phyloP scores from a whole-genome alignment of 2,113 vertebrate genomes.

The Emydura subglobosa region DNA sequence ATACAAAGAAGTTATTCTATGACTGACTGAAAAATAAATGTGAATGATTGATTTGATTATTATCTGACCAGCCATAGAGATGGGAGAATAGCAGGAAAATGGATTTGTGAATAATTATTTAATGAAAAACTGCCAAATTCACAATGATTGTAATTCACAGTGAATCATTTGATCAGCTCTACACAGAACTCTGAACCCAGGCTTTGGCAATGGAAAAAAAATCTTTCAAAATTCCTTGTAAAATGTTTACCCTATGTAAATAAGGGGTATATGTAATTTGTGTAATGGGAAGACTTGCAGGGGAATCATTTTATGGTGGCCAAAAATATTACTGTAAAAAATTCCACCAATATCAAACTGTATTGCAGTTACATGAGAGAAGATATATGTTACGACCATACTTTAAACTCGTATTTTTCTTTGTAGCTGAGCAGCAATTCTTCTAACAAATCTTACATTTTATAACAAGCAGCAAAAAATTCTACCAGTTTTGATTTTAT shows the following conservation, averaged over 20 bases:
- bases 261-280: not conserved
- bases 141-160: not conserved
- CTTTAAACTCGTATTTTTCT: not conserved
- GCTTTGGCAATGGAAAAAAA: not conserved
- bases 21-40: not conserved
- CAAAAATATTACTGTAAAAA: not conserved
- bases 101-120: not conserved
- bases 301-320: not conserved
- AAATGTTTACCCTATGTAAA: not conserved
- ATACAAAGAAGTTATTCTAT: accelerated
- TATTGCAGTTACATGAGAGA: not conserved
- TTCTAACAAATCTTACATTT: not conserved
- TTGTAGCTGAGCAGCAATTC: not conserved
- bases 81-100: not conserved
- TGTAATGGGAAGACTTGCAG: not conserved
- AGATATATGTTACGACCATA: not conserved
- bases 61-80: accelerated
- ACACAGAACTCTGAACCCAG: not conserved
- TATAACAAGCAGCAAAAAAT: not conserved
- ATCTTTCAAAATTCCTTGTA: not conserved
- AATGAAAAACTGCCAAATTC: not conserved
- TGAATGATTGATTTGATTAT: not conserved
- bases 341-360: not conserved
- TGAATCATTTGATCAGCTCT: not conserved
- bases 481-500: not conserved